phyloP scores from a whole-genome alignment of 1,140 invertebrate genomes.

The Bombus breviceps region DNA sequence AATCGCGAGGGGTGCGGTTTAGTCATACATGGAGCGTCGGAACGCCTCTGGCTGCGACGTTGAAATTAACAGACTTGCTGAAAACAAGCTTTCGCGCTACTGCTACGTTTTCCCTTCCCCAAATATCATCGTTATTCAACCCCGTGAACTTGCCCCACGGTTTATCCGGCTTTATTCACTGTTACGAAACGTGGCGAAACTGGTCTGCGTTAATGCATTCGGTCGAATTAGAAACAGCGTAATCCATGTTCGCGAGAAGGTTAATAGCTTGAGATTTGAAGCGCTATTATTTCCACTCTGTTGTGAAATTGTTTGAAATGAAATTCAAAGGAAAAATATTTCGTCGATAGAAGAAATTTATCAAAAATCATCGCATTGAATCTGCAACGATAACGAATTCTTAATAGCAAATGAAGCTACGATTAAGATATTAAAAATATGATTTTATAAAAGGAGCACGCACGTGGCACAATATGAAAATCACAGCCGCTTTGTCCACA shows the following conservation, averaged over 20 bases:
- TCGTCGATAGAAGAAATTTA: too few relatives aligned
- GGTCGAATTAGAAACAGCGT: neutral
- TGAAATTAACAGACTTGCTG: slow-evolving; percentile 17
- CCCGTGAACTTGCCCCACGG: neutral
- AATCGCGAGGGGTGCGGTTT: slow-evolving; percentile 9
- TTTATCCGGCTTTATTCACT: neutral
- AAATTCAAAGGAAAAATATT: too few relatives aligned
- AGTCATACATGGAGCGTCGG: neutral
- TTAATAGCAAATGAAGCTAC: neutral
- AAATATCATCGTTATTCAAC: neutral
- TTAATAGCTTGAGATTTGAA: neutral
- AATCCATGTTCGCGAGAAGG: neutral
- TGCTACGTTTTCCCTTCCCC: neutral
- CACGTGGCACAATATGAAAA: slow-evolving; percentile 2
- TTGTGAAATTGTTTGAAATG: too few relatives aligned
- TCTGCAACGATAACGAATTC: neutral
- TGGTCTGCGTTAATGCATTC: neutral
- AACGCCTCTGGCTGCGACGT: neutral
- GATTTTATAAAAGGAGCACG: neutral
- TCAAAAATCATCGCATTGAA: too few relatives aligned
- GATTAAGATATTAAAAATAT: neutral
- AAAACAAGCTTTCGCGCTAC: neutral
- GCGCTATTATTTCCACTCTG: neutral
- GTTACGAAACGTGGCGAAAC: neutral
- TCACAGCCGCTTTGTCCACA: slow-evolving; percentile 7